Conservation (phyloP, 2,113 vertebrate genomes). For the Tachysurus fulvidraco region DNA sequence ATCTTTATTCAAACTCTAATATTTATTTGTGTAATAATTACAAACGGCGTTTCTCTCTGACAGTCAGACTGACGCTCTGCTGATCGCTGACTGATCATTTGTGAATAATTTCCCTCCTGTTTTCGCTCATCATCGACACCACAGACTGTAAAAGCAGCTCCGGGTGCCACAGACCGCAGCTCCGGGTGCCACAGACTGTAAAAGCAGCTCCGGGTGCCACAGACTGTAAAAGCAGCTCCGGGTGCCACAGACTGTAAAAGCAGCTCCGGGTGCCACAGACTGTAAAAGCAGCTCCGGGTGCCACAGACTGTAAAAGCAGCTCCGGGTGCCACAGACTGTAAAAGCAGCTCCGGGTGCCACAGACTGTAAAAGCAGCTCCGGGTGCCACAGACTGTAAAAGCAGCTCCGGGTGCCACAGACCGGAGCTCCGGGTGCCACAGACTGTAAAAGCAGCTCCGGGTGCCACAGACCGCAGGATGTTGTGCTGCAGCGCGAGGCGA, state of each 20-base stretch:
- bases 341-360: background rate
- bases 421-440: background rate
- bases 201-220: background rate
- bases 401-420: background rate
- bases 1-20: slow-evolving; percentile 40
- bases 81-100: background rate
- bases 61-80: background rate
- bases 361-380: background rate
- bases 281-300: background rate
- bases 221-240: background rate
- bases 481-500: background rate
- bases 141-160: background rate
- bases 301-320: background rate
- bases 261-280: background rate
- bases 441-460: background rate
- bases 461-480: background rate
- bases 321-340: background rate
- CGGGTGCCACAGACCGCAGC: background rate
- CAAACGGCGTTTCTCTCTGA: slow-evolving; percentile 19
- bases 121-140: background rate
- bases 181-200: too few species aligned
- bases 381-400: background rate
- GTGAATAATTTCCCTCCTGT: background rate
- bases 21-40: slow-evolving; percentile 46
- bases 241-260: background rate